Conservation (phyloP, 2,797 vertebrate species). For the Erpetoichthys calabaricus region DNA sequence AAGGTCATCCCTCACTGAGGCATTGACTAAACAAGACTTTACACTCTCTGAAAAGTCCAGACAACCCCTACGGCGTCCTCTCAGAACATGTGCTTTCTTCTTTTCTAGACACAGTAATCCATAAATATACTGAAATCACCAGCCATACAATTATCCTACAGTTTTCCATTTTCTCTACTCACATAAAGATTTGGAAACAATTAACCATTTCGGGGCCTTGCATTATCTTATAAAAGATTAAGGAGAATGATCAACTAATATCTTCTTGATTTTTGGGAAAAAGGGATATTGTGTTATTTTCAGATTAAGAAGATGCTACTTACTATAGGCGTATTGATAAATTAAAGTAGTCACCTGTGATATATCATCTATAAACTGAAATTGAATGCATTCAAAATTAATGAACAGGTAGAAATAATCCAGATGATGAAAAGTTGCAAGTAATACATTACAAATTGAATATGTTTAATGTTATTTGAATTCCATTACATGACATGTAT, state of each 20-base stretch:
- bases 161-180: constrained; percentile 49
- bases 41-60: constrained; percentile 59
- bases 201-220: constrained; percentile 53
- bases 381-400: no score
- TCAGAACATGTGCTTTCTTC: constrained; percentile 56
- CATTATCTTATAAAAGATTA: no score
- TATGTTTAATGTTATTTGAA: no score
- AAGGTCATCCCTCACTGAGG: constrained; percentile 56
- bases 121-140: constrained; percentile 67
- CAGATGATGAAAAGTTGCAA: no score
- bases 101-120: constrained; percentile 59
- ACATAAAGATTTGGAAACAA: constrained; percentile 60
- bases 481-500: no score
- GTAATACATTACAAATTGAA: no score
- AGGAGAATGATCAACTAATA: background rate
- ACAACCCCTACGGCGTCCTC: constrained; percentile 59
- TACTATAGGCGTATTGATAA: no score
- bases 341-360: no score
- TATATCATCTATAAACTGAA: no score
- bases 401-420: no score
- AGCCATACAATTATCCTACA: constrained; percentile 56
- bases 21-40: constrained; percentile 59
- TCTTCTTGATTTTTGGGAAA: background rate
- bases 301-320: no score
- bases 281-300: background rate